Base-by-base conservation (phyloP, 1,140 invertebrate species). In the Neodiprion fabricii region DNA sequence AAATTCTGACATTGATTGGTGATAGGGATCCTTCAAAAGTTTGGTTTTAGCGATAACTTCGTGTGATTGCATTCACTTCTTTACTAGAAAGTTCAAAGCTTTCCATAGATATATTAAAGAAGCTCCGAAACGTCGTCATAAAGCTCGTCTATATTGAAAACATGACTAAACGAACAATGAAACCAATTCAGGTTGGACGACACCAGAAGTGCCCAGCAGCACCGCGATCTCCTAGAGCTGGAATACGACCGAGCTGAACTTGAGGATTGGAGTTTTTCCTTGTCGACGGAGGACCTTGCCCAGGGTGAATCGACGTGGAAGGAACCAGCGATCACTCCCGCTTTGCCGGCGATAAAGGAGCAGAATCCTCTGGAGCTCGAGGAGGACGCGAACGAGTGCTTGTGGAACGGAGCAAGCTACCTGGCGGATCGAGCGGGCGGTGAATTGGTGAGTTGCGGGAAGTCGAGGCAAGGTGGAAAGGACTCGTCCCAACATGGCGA, bases 191-290 rank as follows among this genome's bases (percentile, higher is more conserved):
- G 92, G 81, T 84, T 94, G 77, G 93, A 94, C 81, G 93, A 94
- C 75, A 91, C 92, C 0, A 87, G 92, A 78, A 92, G 91, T 74
- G 90, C 91, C 1, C 92, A 93, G 79, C 91, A 93, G 77, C 92
- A 93, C 79, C 87, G 92, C 76, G 92, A 93, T 81, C 83, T 93
- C 70, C 87, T 93, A 50, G 92, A 93, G 80, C 86, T 94, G 77
- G 92, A 94, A 82, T 94, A 94, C 79, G 93, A 94, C 81, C 90
- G 91, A 77, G 91, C 93, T 7, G 94, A 95, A 85, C 84, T 95
- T 71, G 94, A 95, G 87, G 94, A 95, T 81, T 95, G 94, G 94
- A 94, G 92, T 82, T 90, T 95, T 83, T 92, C 92, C 61, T 81
- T 94, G 61, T 94, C 93, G 5, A 92, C 89, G 74, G 93, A 94